phyloP scores from a whole-genome alignment of 64 coral and sea anemone species.

The Porites australiensis region DNA sequence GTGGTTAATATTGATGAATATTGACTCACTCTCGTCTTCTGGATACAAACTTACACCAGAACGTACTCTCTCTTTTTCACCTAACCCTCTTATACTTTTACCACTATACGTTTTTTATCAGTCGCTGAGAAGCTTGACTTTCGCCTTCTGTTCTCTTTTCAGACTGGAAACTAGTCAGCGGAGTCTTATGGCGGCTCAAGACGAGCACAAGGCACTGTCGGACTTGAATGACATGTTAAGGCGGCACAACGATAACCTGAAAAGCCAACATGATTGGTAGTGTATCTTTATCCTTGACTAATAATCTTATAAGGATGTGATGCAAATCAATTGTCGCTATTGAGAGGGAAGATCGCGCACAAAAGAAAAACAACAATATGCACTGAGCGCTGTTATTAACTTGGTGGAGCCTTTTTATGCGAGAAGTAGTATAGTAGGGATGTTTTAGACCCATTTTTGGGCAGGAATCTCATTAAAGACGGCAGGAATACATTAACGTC shows the following conservation, averaged over 20 bases:
- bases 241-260: slow-evolving; percentile 96
- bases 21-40: too few species aligned
- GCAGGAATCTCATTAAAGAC: too few species aligned
- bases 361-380: too few species aligned
- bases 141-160: not conserved
- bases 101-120: not conserved
- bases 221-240: slow-evolving; percentile 95
- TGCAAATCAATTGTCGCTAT: not conserved
- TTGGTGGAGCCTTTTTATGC: too few species aligned
- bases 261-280: slow-evolving; percentile 98
- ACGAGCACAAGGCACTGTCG: slow-evolving; percentile 87
- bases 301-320: not conserved
- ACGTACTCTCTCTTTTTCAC: not conserved
- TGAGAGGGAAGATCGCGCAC: not conserved
- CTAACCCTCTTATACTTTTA: not conserved
- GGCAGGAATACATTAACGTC: too few species aligned
- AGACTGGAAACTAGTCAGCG: slow-evolving; percentile 91
- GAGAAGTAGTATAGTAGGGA: too few species aligned
- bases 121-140: too few species aligned
- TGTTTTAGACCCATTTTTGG: too few species aligned
- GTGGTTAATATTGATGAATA: too few species aligned
- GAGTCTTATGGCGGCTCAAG: slow-evolving; percentile 90
- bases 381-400: too few species aligned
- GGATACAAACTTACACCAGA: too few species aligned
- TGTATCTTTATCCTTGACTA: not conserved